These are phyloP conservation scores for Discoglossus pictus DNA, from an alignment of 2,797 vertebrate genomes.

Conservation along the genomic window DNA sequence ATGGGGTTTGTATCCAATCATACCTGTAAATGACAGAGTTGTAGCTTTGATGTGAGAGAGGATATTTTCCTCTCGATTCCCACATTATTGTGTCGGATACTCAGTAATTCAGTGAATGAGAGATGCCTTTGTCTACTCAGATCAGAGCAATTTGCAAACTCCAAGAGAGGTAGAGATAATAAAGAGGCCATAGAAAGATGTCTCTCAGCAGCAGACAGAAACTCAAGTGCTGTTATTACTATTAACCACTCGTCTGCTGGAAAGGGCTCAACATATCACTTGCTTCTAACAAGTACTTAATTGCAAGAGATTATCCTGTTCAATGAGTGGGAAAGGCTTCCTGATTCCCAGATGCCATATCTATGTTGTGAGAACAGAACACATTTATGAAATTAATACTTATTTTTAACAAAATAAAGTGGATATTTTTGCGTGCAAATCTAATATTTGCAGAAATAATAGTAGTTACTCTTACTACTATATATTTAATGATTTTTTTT, in stretches of 20 bases:
- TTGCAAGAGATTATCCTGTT: slow-evolving; percentile 26
- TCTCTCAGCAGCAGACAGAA: slow-evolving; percentile 73
- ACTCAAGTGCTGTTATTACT: slow-evolving; percentile 46
- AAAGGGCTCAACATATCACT: slow-evolving; percentile 7
- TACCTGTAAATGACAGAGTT: slow-evolving; percentile 73
- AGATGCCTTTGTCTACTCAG: slow-evolving; percentile 81
- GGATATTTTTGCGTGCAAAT: too few species aligned
- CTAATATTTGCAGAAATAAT: too few species aligned
- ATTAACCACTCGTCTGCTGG: slow-evolving; percentile 39
- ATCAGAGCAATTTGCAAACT: slow-evolving; percentile 94
- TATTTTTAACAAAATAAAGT: too few species aligned
- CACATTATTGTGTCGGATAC: slow-evolving; percentile 72
- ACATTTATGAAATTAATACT: too few species aligned
- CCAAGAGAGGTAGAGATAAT: slow-evolving; percentile 76
- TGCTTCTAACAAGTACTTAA: slow-evolving; percentile 36
- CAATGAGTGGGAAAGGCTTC: too few species aligned
- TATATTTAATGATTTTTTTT: too few species aligned
- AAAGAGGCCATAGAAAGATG: slow-evolving; percentile 81
- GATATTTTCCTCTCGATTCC: slow-evolving; percentile 80
- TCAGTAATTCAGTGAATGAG: slow-evolving; percentile 74
- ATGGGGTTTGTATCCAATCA: slow-evolving; percentile 61
- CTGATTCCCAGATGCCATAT: too few species aligned
- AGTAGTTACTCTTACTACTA: too few species aligned
- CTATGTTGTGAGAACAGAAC: too few species aligned
- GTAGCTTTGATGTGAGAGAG: slow-evolving; percentile 85